phyloP scores from a whole-genome alignment of 2,113 vertebrate species.

The Menidia beryllina region DNA sequence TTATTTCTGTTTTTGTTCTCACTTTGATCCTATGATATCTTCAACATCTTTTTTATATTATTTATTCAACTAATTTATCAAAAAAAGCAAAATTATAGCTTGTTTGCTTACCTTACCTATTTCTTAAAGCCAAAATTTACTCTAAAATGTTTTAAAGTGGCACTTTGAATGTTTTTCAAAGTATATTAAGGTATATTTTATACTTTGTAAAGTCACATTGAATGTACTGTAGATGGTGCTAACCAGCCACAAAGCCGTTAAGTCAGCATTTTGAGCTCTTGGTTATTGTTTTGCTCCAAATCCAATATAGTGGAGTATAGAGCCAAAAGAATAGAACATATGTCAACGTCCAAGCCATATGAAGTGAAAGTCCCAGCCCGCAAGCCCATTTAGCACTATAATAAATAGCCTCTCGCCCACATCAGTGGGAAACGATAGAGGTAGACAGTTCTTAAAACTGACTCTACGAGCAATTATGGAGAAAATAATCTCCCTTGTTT shows the following conservation, averaged over 20 bases:
- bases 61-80: too few species aligned
- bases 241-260: not conserved
- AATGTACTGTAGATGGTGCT: not conserved
- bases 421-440: constrained; percentile 39
- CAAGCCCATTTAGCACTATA: constrained; percentile 19
- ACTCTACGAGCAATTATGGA: constrained; percentile 67
- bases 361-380: constrained; percentile 13
- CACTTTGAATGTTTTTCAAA: not conserved
- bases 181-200: not conserved
- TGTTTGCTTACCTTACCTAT: not conserved
- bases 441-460: constrained; percentile 44
- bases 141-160: not conserved
- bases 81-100: too few species aligned
- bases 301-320: not conserved
- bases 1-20: too few species aligned
- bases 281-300: constrained; percentile 22
- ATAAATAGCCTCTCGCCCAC: constrained; percentile 36
- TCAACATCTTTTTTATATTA: too few species aligned
- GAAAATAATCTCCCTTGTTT: constrained; percentile 61
- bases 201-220: not conserved
- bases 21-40: too few species aligned
- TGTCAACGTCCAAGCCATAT: constrained; percentile 5
- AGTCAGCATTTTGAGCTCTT: constrained; percentile 4
- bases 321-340: constrained; percentile 5
- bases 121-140: not conserved